Evolutionary conservation across 1,140 invertebrate genomes (phyloP).

Genomic region (Orius laevigatus): DNA sequence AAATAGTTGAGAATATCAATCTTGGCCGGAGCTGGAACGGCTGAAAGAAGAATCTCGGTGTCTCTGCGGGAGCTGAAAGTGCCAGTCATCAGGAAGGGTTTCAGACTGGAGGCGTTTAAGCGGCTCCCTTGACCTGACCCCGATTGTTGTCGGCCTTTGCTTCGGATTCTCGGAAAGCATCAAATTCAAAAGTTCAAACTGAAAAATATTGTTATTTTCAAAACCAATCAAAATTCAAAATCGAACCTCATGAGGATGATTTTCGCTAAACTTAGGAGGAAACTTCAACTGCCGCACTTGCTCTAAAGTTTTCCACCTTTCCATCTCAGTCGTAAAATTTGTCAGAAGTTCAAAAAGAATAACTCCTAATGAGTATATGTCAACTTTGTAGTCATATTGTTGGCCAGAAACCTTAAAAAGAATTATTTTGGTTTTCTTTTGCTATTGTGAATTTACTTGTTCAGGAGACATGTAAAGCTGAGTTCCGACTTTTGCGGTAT

Average conservation of each 20-base stretch:
- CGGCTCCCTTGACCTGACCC: slow-evolving; percentile 39
- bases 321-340: slow-evolving; percentile 80
- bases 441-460: slow-evolving; percentile 37
- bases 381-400: slow-evolving; percentile 84
- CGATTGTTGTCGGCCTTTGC: slow-evolving; percentile 55
- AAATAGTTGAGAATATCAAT: background rate
- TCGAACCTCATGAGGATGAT: slow-evolving; percentile 49
- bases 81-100: slow-evolving; percentile 24
- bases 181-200: slow-evolving; percentile 52
- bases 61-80: slow-evolving; percentile 30
- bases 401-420: slow-evolving; percentile 40
- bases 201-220: slow-evolving; percentile 24
- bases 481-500: slow-evolving; percentile 67
- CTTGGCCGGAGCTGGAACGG: slow-evolving; percentile 9
- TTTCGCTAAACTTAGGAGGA: slow-evolving; percentile 45
- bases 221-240: background rate
- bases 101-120: slow-evolving; percentile 24
- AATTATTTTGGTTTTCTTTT: slow-evolving; percentile 4
- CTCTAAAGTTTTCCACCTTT: slow-evolving; percentile 49
- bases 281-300: slow-evolving; percentile 47
- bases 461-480: slow-evolving; percentile 96
- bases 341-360: slow-evolving; percentile 85
- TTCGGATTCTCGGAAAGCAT: slow-evolving; percentile 60
- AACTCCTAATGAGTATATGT: slow-evolving; percentile 89
- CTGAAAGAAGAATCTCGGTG: slow-evolving; percentile 16